Conservation (phyloP, 2,113 vertebrate genomes). For the Tonatia bakeri region DNA sequence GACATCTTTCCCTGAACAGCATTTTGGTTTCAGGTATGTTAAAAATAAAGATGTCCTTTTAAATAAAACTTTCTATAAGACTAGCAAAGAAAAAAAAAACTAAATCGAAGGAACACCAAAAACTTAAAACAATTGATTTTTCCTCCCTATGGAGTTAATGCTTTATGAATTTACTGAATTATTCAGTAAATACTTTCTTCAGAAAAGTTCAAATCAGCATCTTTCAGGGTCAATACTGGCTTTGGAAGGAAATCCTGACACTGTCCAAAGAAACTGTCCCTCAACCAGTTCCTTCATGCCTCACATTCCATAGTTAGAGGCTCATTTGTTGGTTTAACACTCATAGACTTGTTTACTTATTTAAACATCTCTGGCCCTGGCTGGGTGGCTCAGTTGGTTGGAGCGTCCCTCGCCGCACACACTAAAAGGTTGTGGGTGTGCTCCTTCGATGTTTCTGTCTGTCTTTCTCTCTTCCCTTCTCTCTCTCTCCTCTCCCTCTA, state of each 20-base stretch:
- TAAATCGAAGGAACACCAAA: background rate
- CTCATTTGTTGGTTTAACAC: background rate
- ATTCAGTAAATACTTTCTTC: background rate
- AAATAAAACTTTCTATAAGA: background rate
- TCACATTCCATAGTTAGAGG: background rate
- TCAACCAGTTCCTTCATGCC: background rate
- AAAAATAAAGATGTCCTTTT: background rate
- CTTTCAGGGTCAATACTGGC: background rate
- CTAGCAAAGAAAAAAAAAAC: background rate
- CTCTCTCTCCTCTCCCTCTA: no score
- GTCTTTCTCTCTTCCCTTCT: no score
- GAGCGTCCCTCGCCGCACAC: no score
- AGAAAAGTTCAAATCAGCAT: background rate
- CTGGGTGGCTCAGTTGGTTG: no score
- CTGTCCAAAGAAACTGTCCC: background rate
- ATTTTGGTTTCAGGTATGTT: background rate
- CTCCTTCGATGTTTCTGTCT: no score
- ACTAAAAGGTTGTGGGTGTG: no score
- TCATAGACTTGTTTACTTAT: background rate
- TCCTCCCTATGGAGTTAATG: background rate
- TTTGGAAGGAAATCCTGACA: background rate
- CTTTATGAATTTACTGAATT: background rate
- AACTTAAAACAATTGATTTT: background rate
- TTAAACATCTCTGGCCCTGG: background rate
- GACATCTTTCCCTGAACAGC: background rate